Evolutionary conservation across 2,888 invertebrate genomes (phyloP), one percentile per base, ranked within the genome.

Genomic region (Operophtera brumata): DNA sequence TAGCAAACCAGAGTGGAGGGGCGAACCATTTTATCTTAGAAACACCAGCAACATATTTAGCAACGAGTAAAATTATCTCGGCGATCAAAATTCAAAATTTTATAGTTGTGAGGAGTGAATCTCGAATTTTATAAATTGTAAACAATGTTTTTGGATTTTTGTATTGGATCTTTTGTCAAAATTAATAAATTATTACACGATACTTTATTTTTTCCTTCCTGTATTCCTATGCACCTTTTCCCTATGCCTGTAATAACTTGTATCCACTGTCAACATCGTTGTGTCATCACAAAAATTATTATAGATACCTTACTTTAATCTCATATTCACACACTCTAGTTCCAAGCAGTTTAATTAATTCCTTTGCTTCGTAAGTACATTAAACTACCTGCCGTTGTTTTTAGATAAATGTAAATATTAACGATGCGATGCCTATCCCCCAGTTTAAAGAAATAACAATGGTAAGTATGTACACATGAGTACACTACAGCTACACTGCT

Each of bases 31-130:
- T 20, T 20, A 20, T 3, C 20, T 20, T 20, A 20, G 20, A 20
- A 20, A 20, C 20, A 20, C 20, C 20, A 3, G 20, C 20, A 20
- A 20, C 2, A 20, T 20, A 4, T 2, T 39, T 25, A 25, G 6
- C 6, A 11, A 39, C 5, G 25, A 12, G 25, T 25, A 44, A 28
- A 30, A 54, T 20, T 44, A 46, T 47, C 36, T 59, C 13, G 25
- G 47, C 43, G 36, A 35, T 47, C 57, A 51, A 46, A 59, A 51
- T 57, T 61, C 45, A n/a, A 55, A 58, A 59, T 51, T 52, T 47
- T 1, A 14, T 2, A 32, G 32, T 57, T 53, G 37, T 50, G 49
- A 54, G 41, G 42, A 59, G 54, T 37, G 48, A 64, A 61, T 61
- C 54, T 62, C 56, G 28, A 25, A 39, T 54, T 54, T 58, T 48